phyloP scores from a whole-genome alignment of 2,113 vertebrate genomes.

The Psittacus erithacus region DNA sequence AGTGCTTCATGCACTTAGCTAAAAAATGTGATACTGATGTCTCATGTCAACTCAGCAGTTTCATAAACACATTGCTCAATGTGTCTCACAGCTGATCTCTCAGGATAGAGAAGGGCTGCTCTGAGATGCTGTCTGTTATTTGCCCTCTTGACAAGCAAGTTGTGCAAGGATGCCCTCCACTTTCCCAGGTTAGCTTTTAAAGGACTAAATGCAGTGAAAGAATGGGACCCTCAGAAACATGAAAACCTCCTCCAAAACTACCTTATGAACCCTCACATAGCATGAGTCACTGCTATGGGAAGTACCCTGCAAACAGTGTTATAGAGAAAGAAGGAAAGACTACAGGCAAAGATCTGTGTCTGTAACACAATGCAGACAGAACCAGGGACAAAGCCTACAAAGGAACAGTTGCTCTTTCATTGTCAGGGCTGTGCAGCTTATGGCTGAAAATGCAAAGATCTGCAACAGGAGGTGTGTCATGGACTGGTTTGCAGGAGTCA shows the following conservation, averaged over 20 bases:
- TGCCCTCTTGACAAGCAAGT: neutral
- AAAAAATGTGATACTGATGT: neutral
- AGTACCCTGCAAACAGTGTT: neutral
- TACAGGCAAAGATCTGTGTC: neutral
- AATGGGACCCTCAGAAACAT: neutral
- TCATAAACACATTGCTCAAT: neutral
- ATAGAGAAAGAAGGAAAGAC: accelerated
- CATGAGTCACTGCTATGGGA: neutral
- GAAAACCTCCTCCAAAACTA: neutral
- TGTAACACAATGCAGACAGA: neutral
- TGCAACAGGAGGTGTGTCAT: neutral
- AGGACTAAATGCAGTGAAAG: neutral
- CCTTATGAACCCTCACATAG: accelerated
- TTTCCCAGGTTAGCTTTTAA: neutral
- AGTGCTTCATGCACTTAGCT: neutral
- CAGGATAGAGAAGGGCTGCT: neutral
- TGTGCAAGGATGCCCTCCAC: neutral
- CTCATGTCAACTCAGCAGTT: neutral
- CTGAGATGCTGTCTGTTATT: neutral
- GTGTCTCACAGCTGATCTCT: neutral
- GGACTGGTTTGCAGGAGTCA: neutral
- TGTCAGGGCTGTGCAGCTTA: neutral
- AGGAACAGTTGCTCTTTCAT: neutral
- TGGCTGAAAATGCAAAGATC: neutral
- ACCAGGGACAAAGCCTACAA: neutral